Evolutionary conservation across 2,888 invertebrate genomes (phyloP), one percentile per base, ranked within the genome.

Genomic region (Aelia acuminata): DNA sequence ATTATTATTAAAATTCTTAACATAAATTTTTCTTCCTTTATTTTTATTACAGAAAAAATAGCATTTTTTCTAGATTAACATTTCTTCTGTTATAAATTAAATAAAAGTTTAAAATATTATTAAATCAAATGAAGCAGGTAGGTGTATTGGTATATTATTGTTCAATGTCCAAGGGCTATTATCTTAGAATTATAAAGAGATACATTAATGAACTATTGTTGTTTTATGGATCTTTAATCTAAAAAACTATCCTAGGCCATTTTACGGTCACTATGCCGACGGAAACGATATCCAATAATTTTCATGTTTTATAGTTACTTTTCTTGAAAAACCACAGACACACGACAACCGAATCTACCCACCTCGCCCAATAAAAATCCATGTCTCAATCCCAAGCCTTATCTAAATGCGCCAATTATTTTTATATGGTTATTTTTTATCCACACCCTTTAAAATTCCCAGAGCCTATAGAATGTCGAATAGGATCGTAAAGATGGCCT

Each of bases 401-500:
- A 80, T 80, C 80, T 80, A 80, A 80, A 80, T 80, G 43, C 43
- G 39, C 43, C 43, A 80, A 80, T 80, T 80, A 70, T 35, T 70
- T 70, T 70, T 70, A 70, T 70, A 7, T 70, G 35, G 18, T 70
- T 20, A 35, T 70, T 70, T 70, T 70, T 70, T 70, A 70, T 18
- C 63, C 35, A 70, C 63, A 70, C 63, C 63, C 63, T 70, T 70
- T 70, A 70, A 70, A 70, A 70, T 70, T 70, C 63, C 35, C 63
- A 35, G 63, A 70, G 13, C 63, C 63, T 70, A 70, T 70, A 70
- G 63, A 70, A 70, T 70, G 63, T 70, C 35, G 63, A 70, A 70
- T 70, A 43, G 43, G 11, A 22, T 15, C 7, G 43, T 80, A 80
- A 80, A 80, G 43, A 80, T 80, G 31, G 43, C 80, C 80, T 80